phyloP scores from a whole-genome alignment of 2,888 invertebrate genomes.

The Phaonia tiefii region DNA sequence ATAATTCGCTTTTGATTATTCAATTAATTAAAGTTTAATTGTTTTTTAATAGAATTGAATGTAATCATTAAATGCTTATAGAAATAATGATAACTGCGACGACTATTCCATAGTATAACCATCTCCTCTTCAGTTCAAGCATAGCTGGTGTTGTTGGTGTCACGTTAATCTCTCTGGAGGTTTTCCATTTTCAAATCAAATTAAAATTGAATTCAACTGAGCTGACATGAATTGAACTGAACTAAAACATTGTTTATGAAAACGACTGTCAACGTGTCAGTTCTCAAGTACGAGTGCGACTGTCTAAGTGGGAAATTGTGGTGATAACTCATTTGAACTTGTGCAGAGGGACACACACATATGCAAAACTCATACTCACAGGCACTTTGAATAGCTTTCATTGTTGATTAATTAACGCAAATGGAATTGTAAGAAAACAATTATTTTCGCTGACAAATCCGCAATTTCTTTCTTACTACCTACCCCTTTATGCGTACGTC shows the following conservation, averaged over 20 bases:
- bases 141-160: background rate
- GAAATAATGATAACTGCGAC: background rate
- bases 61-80: constrained; percentile 25
- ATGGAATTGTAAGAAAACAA: background rate
- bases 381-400: background rate
- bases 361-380: background rate
- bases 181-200: constrained; percentile 24
- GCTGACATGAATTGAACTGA: background rate
- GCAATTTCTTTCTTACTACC: background rate
- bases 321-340: constrained; percentile 29
- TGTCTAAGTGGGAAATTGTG: constrained; percentile 14
- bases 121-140: background rate
- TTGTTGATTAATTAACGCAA: constrained; percentile 16
- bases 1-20: constrained; percentile 52
- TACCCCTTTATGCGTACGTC: background rate
- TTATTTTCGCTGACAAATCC: background rate
- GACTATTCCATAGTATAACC: background rate
- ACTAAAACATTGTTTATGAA: constrained; percentile 29
- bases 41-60: constrained; percentile 71
- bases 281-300: constrained; percentile 18
- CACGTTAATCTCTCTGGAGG: constrained; percentile 34
- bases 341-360: background rate
- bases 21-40: constrained; percentile 78
- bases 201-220: background rate
- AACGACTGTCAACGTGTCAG: constrained; percentile 17